phyloP scores from a whole-genome alignment of 2,797 vertebrate genomes.

The Enteromius mattozi region DNA sequence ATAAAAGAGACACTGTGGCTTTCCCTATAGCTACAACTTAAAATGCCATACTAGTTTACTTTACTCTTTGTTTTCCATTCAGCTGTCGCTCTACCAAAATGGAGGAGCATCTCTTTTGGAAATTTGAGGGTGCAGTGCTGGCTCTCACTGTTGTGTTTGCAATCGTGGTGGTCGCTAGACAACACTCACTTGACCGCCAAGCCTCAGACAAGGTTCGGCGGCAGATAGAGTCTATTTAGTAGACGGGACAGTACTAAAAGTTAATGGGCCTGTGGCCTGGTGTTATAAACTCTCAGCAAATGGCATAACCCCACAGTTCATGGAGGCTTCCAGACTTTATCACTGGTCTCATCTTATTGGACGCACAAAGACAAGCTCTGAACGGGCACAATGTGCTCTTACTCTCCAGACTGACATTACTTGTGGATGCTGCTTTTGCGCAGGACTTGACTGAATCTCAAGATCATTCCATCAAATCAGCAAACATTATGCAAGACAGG shows the following conservation, averaged over 20 bases:
- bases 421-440: conserved; percentile 13
- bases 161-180: conserved; percentile 83
- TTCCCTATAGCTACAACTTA: not conserved
- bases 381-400: not conserved
- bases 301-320: conserved; percentile 16
- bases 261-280: conserved; percentile 18
- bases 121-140: conserved; percentile 84
- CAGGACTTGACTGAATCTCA: conserved; percentile 22
- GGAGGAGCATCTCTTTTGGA: conserved; percentile 91
- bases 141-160: conserved; percentile 77
- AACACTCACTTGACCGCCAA: conserved; percentile 86
- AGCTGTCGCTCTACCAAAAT: conserved; percentile 87
- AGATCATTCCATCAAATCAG: conserved; percentile 15
- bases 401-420: conserved; percentile 13
- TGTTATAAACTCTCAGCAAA: conserved; percentile 16
- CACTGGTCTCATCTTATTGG: conserved; percentile 26
- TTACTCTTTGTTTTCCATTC: conserved; percentile 12
- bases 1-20: not conserved
- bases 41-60: not conserved
- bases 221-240: conserved; percentile 92
- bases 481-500: conserved; percentile 17
- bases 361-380: conserved; percentile 29
- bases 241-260: conserved; percentile 6
- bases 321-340: conserved; percentile 10
- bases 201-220: conserved; percentile 93